phyloP scores from a whole-genome alignment of 2,888 invertebrate species.

The Hydrotaea diabolus region DNA sequence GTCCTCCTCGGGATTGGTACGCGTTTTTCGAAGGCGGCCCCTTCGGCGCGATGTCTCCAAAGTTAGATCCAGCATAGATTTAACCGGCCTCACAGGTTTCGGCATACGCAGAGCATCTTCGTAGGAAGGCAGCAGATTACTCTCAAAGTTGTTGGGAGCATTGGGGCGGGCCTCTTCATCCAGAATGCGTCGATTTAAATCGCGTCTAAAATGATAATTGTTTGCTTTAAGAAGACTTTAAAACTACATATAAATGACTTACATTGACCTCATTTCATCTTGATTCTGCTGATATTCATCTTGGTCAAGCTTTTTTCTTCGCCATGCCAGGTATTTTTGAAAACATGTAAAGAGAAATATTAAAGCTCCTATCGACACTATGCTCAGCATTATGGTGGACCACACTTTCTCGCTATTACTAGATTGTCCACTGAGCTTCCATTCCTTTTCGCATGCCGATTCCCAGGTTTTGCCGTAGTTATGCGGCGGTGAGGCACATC shows the following conservation, averaged over 20 bases:
- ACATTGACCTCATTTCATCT: conserved; percentile 79
- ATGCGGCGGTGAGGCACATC: conserved; percentile 85
- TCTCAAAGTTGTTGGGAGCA: conserved; percentile 85
- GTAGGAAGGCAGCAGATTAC: conserved; percentile 86
- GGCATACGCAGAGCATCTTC: conserved; percentile 90
- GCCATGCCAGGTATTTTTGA: conserved; percentile 83
- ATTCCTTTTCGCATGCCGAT: conserved; percentile 84
- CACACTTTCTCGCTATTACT: conserved; percentile 82
- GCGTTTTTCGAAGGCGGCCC: conserved; percentile 70
- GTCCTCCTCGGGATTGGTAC: conserved; percentile 71
- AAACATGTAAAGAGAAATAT: conserved; percentile 72
- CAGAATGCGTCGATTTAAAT: conserved; percentile 82
- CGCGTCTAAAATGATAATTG: conserved; percentile 72
- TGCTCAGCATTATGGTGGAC: conserved; percentile 83
- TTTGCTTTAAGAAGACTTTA: too few species aligned
- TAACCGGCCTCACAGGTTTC: conserved; percentile 84
- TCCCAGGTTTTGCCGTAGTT: conserved; percentile 86
- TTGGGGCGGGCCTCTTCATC: conserved; percentile 83
- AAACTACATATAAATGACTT: conserved; percentile 60
- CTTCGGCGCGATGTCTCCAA: conserved; percentile 81
- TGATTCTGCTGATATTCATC: conserved; percentile 82
- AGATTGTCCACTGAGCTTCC: conserved; percentile 82
- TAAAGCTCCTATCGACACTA: conserved; percentile 75
- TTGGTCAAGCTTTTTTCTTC: conserved; percentile 77
- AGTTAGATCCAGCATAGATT: conserved; percentile 81